A percentile compares a stretch with the other conserved stretches of the same genome.
Evolutionary conservation across 2,113 vertebrate species (phyloP).

Genomic region (Onychostoma macrolepis): DNA sequence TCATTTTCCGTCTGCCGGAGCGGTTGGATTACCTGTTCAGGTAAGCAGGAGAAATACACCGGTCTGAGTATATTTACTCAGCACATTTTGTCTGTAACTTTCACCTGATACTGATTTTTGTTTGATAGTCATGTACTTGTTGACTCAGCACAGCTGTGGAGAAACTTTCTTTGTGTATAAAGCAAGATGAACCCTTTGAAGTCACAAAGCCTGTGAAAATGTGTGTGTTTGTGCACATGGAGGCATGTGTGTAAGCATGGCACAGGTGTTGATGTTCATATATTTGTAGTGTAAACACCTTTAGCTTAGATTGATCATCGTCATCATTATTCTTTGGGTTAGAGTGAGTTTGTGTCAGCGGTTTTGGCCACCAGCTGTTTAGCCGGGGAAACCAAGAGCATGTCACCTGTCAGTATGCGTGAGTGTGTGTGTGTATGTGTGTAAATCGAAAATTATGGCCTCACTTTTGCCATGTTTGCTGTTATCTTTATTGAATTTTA

Average conservation of each 20-base stretch:
- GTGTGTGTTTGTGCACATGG: conserved; percentile 28
- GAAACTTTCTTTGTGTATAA: conserved; percentile 17
- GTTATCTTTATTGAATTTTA: not conserved
- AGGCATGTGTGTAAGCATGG: conserved; percentile 4
- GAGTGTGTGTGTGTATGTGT: conserved; percentile 37
- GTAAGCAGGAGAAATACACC: conserved; percentile 51
- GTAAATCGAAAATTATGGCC: not conserved
- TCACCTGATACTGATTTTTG: not conserved
- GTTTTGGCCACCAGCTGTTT: not conserved
- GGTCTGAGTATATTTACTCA: conserved; percentile 24
- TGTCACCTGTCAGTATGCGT: conserved; percentile 26
- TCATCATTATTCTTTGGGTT: not conserved
- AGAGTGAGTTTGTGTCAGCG: not conserved
- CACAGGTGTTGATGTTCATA: not conserved
- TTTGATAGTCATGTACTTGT: conserved; percentile 32
- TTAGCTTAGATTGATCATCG: not conserved
- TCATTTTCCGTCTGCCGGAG: conserved; percentile 21
- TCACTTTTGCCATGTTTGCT: conserved; percentile 26
- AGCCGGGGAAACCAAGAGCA: not conserved
- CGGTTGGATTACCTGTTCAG: conserved; percentile 70
- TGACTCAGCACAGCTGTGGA: conserved; percentile 11
- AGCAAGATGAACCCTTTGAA: not conserved
- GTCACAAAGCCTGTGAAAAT: not conserved
- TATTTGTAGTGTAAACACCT: not conserved
- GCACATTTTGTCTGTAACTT: not conserved